These are phyloP conservation scores for Megalonaias nervosa DNA, from an alignment of 1,140 invertebrate species.

Conservation along the genomic window DNA sequence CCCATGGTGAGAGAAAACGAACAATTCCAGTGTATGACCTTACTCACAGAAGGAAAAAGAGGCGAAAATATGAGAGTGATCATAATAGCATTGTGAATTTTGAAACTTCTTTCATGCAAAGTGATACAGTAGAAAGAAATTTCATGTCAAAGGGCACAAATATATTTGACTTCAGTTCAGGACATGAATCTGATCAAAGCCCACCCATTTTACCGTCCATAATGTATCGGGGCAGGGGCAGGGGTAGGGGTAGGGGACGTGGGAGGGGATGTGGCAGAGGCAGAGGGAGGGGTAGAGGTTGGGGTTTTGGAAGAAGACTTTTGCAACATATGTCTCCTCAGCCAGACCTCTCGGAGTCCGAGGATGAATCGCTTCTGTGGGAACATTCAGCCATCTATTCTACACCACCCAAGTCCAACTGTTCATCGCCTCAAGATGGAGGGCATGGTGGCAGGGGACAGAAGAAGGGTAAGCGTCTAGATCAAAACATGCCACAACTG, in stretches of 20 bases:
- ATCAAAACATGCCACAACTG: too few relatives aligned
- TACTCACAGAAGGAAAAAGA: constrained; percentile 39
- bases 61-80: neutral
- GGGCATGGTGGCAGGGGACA: constrained; percentile 45
- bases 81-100: too few relatives aligned
- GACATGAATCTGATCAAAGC: too few relatives aligned
- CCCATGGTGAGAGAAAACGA: constrained; percentile 76
- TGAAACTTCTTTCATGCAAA: too few relatives aligned
- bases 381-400: too few relatives aligned
- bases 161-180: too few relatives aligned
- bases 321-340: too few relatives aligned
- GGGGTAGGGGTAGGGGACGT: constrained; percentile 33
- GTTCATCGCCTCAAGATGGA: neutral
- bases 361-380: too few relatives aligned
- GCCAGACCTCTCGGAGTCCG: too few relatives aligned
- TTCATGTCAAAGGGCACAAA: too few relatives aligned
- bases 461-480: constrained; percentile 38
- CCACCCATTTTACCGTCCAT: constrained; percentile 9
- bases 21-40: constrained; percentile 63
- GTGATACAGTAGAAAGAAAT: too few relatives aligned
- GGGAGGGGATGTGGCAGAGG: constrained; percentile 42
- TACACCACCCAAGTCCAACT: too few relatives aligned
- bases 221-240: constrained; percentile 3
- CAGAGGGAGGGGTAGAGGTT: constrained; percentile 39
- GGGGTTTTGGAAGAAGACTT: constrained; percentile 14